These are phyloP conservation scores for Bufo gargarizans DNA, from an alignment of 2,113 vertebrate species.

Conservation along the genomic window DNA sequence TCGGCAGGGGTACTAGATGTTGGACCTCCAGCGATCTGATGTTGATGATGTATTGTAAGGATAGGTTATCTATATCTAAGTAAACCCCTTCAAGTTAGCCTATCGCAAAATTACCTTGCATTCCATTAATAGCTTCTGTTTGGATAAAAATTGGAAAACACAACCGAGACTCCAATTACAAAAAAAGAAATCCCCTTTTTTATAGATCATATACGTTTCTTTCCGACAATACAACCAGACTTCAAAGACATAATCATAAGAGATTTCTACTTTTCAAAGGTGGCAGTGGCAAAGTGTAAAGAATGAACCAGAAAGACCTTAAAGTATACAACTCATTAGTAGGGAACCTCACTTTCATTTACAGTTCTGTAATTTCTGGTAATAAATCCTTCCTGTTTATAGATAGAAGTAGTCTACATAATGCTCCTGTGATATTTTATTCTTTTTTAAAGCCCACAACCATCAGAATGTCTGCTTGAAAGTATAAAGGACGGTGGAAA, in stretches of 20 bases:
- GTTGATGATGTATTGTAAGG: too few relatives aligned
- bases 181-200: neutral
- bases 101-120: neutral
- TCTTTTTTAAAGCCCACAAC: slow-evolving; percentile 27
- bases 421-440: slow-evolving; percentile 36
- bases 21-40: too few relatives aligned
- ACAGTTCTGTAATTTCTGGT: neutral
- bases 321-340: slow-evolving; percentile 9
- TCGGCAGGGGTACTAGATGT: too few relatives aligned
- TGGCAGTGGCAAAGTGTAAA: neutral
- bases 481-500: neutral
- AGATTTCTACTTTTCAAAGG: neutral
- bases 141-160: neutral
- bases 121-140: neutral
- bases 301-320: neutral
- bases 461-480: neutral
- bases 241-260: neutral
- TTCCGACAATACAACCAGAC: neutral
- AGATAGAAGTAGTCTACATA: slow-evolving; percentile 24
- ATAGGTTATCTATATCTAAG: too few relatives aligned
- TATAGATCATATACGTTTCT: neutral
- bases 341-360: neutral
- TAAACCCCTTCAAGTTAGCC: too few relatives aligned
- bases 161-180: neutral
- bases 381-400: neutral